Evolutionary conservation across 1,140 invertebrate species (phyloP).

Genomic region (Delia radicum): DNA sequence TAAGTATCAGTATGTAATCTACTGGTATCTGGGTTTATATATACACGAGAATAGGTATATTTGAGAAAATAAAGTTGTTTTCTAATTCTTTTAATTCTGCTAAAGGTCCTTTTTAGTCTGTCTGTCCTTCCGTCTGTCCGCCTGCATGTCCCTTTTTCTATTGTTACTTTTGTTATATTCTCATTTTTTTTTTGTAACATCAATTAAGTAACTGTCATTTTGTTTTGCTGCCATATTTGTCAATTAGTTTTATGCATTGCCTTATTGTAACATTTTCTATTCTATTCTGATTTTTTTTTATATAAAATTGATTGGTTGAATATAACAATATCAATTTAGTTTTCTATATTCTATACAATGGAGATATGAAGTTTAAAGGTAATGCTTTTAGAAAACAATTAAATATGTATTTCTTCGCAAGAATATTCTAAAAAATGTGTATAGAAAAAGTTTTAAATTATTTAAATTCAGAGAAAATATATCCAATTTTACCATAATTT

Average conservation of each 20-base stretch:
- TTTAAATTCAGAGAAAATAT: too few relatives aligned
- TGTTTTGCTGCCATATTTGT: background rate
- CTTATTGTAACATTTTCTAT: background rate
- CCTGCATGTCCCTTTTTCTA: background rate
- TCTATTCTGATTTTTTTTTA: background rate
- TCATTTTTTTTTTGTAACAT: background rate
- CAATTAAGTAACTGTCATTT: conserved; percentile 4
- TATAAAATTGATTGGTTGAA: background rate
- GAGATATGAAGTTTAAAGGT: background rate
- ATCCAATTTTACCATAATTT: too few relatives aligned
- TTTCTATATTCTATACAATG: background rate
- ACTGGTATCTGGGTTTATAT: too few relatives aligned
- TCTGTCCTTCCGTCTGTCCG: background rate
- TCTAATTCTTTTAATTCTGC: background rate
- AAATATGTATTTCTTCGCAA: too few relatives aligned
- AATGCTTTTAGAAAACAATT: background rate
- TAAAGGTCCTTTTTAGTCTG: background rate
- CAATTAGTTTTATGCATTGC: background rate
- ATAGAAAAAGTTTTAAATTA: too few relatives aligned
- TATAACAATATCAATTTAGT: background rate
- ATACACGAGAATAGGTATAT: too few relatives aligned
- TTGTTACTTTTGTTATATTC: background rate
- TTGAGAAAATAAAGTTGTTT: too few relatives aligned
- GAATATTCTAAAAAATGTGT: too few relatives aligned
- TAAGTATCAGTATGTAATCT: too few relatives aligned